Percentiles rank a stretch among this genome's conserved stretches.
phyloP scores from a whole-genome alignment of 2,888 invertebrate species.

The Drosophila atroscutellata region DNA sequence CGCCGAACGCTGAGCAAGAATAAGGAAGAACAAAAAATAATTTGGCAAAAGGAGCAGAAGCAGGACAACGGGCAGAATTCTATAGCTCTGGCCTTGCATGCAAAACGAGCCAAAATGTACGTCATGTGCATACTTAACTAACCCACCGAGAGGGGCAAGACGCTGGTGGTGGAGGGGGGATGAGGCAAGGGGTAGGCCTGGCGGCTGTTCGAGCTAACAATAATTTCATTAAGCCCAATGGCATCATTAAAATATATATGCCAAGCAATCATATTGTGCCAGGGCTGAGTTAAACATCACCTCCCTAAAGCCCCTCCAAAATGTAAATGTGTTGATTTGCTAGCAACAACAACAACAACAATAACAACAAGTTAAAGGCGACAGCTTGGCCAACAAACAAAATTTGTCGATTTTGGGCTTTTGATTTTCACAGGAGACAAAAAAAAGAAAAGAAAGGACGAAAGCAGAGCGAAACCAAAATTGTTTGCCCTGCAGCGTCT shows the following conservation, averaged over 20 bases:
- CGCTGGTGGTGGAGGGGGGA: not conserved
- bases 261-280: constrained; percentile 75
- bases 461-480: constrained; percentile 23
- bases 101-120: constrained; percentile 55
- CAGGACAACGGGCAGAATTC: not conserved
- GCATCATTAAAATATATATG: constrained; percentile 76
- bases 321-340: constrained; percentile 62
- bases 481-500: constrained; percentile 67
- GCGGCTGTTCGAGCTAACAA: constrained; percentile 57
- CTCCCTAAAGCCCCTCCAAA: constrained; percentile 48
- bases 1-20: constrained; percentile 3
- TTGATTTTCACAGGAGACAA: constrained; percentile 31
- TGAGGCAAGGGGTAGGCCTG: not conserved
- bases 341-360: constrained; percentile 15
- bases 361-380: constrained; percentile 42
- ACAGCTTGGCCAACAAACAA: constrained; percentile 63
- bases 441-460: constrained; percentile 1
- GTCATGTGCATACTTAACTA: constrained; percentile 69
- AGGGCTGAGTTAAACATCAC: not conserved
- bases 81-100: constrained; percentile 47
- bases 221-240: constrained; percentile 81
- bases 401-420: constrained; percentile 28
- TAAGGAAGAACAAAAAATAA: constrained; percentile 27
- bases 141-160: not conserved
- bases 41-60: constrained; percentile 26